Percentiles rank a stretch among this genome's conserved stretches.
phyloP scores from a whole-genome alignment of 2,888 invertebrate species.

The Xylota segnis region DNA sequence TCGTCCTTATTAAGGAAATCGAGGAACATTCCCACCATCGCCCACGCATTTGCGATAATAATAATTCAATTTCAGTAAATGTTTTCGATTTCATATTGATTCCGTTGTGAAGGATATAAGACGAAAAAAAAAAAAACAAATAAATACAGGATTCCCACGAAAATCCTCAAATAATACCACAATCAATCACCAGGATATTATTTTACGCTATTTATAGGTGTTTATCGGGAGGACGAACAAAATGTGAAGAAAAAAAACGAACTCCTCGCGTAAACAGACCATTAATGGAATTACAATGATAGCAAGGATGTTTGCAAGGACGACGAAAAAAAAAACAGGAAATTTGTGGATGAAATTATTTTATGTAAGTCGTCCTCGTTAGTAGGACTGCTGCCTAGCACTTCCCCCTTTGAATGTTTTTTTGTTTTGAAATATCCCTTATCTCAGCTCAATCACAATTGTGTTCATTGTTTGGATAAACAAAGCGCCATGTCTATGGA shows the following conservation, averaged over 20 bases:
- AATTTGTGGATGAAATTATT: constrained; percentile 11
- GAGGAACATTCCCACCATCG: not conserved
- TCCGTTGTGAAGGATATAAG: not conserved
- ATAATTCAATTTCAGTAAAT: constrained; percentile 40
- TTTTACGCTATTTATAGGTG: constrained; percentile 47
- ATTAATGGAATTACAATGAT: constrained; percentile 45
- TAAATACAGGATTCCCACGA: constrained; percentile 1
- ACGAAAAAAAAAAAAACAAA: constrained; percentile 6
- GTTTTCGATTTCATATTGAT: constrained; percentile 7
- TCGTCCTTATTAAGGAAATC: constrained; percentile 22
- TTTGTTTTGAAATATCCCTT: constrained; percentile 10
- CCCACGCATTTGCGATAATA: not conserved
- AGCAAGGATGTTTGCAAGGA: constrained; percentile 30
- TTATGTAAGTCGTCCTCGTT: constrained; percentile 11
- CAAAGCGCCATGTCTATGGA: constrained; percentile 9
- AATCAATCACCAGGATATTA: constrained; percentile 52
- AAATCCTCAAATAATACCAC: constrained; percentile 46
- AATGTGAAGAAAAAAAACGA: constrained; percentile 6
- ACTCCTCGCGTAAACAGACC: constrained; percentile 24
- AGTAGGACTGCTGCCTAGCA: too few relatives aligned
- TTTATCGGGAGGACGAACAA: constrained; percentile 19
- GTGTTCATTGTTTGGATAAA: constrained; percentile 19
- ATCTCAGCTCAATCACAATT: constrained; percentile 26
- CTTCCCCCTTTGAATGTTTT: not conserved
- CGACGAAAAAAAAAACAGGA: not conserved